These are phyloP conservation scores for Bembecia ichneumoniformis DNA, from an alignment of 2,888 invertebrate genomes.

Conservation along the genomic window DNA sequence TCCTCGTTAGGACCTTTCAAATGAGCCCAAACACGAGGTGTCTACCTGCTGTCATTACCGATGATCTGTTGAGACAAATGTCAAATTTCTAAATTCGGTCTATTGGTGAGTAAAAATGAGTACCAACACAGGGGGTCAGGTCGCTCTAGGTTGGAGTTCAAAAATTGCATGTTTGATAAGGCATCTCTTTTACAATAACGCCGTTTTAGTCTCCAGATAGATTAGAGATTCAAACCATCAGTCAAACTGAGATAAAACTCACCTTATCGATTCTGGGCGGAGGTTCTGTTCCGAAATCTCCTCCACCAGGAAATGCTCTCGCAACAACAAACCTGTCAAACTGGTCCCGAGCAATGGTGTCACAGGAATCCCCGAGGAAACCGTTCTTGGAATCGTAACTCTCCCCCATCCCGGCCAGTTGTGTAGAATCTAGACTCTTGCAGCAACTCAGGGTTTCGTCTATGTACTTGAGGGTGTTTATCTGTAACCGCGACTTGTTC, in stretches of 20 bases:
- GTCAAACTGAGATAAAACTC: background rate
- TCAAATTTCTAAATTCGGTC: too few species aligned
- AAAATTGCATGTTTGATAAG: too few species aligned
- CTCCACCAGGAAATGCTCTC: conserved; percentile 28
- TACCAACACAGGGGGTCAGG: too few species aligned
- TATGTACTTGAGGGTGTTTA: conserved; percentile 75
- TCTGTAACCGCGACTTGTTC: conserved; percentile 53
- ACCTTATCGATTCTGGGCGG: conserved; percentile 46
- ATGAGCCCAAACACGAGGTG: too few species aligned
- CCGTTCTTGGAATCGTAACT: conserved; percentile 62
- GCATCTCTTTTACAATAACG: too few species aligned
- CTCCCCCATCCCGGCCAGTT: conserved; percentile 63
- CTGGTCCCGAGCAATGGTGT: conserved; percentile 59
- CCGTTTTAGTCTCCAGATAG: background rate
- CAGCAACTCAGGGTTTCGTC: conserved; percentile 71
- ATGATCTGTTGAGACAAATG: too few species aligned
- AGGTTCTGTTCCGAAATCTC: conserved; percentile 55
- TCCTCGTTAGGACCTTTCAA: too few species aligned
- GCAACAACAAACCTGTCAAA: conserved; percentile 43
- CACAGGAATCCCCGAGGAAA: conserved; percentile 58
- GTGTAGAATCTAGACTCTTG: conserved; percentile 62
- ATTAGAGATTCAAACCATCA: background rate
- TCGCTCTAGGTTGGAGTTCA: too few species aligned
- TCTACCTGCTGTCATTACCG: too few species aligned
- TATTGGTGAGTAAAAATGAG: too few species aligned